These are phyloP conservation scores for Thalassarche chlororhynchos DNA, from an alignment of 2,113 vertebrate species.

Conservation along the genomic window DNA sequence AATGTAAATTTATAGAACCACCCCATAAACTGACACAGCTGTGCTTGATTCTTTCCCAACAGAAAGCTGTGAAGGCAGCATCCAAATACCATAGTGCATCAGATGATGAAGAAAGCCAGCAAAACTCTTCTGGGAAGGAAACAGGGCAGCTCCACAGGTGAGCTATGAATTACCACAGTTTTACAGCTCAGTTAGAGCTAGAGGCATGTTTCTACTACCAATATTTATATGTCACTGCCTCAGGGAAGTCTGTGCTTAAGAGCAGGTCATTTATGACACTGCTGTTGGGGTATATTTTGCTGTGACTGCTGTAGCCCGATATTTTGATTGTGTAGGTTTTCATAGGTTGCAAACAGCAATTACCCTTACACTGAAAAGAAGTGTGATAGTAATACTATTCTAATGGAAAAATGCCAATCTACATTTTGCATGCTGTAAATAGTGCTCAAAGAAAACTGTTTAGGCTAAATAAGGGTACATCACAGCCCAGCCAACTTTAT, in stretches of 20 bases:
- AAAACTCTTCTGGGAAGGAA: slow-evolving; percentile 80
- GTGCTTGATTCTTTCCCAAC: slow-evolving; percentile 39
- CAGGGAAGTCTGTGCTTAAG: background rate
- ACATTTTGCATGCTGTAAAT: background rate
- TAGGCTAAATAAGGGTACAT: background rate
- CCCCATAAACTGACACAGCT: background rate
- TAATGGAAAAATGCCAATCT: background rate
- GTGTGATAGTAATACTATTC: background rate
- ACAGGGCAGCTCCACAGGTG: slow-evolving; percentile 87
- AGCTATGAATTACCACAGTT: background rate
- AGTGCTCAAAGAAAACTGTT: background rate
- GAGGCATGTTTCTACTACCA: background rate
- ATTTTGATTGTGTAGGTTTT: background rate
- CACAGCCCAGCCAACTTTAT: background rate
- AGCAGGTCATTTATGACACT: background rate
- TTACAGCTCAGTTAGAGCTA: background rate
- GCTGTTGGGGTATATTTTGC: background rate
- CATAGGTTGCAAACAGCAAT: background rate
- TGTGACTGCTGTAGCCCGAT: background rate
- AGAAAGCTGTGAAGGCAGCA: slow-evolving; percentile 88
- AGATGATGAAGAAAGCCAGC: slow-evolving; percentile 85
- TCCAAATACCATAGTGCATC: slow-evolving; percentile 83
- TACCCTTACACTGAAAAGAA: background rate
- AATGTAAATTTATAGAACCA: background rate
- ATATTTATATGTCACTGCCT: background rate